Percentiles rank a stretch among this genome's conserved stretches.
Evolutionary conservation across 2,888 invertebrate genomes (phyloP).

Genomic region (Cephus rjabovi): DNA sequence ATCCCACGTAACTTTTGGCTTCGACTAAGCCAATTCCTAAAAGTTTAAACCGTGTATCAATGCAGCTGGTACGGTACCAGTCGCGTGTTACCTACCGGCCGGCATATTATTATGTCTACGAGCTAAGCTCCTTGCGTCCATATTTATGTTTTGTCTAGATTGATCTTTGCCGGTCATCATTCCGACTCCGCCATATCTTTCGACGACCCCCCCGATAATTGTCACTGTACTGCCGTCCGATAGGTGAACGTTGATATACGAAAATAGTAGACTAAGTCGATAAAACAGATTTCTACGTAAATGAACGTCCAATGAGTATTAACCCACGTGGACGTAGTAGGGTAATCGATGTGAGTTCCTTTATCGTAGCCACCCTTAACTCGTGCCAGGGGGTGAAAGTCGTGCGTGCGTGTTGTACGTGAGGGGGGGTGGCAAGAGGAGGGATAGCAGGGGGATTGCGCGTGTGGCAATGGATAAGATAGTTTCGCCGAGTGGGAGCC

Average conservation of each 20-base stretch:
- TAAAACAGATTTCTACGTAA: background rate
- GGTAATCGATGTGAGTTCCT: background rate
- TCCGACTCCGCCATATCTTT: too few species aligned
- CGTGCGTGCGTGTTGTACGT: background rate
- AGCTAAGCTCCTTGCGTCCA: background rate
- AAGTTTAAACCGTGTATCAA: slow-evolving; percentile 50
- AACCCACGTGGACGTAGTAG: background rate
- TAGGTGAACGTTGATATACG: background rate
- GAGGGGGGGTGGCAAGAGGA: slow-evolving; percentile 5
- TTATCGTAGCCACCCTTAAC: background rate
- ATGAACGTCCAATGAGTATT: background rate
- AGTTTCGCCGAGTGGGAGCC: background rate
- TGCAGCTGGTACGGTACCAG: slow-evolving; percentile 64
- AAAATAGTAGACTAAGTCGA: background rate
- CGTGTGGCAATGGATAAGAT: background rate
- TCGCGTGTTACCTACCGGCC: slow-evolving; percentile 57
- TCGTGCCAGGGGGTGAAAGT: background rate
- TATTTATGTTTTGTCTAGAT: background rate
- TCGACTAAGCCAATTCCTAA: slow-evolving; percentile 49
- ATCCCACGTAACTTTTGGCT: background rate
- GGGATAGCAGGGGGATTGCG: background rate
- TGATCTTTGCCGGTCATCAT: too few species aligned
- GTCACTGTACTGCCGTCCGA: background rate
- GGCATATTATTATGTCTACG: slow-evolving; percentile 44
- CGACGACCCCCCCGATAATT: too few species aligned